A percentile compares a stretch with the other conserved stretches of the same genome.
Evolutionary conservation across 2,797 vertebrate species (phyloP).

Genomic region (Acanthurus lineatus): DNA sequence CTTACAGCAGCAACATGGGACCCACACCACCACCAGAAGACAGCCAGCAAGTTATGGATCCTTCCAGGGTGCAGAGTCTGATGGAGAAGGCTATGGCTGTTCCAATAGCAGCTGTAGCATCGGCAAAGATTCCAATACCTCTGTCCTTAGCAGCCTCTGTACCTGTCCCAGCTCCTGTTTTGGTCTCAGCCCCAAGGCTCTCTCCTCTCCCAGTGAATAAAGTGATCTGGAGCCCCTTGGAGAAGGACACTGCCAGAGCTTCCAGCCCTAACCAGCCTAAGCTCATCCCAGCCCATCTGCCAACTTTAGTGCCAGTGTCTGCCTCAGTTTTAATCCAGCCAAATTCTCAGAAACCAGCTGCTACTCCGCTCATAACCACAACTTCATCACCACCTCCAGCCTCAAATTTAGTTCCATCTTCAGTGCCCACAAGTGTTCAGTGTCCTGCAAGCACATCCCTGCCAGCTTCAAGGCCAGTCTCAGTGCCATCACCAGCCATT

Average conservation of each 20-base stretch:
- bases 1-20: conserved; percentile 42
- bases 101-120: conserved; percentile 47
- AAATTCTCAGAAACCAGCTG: conserved; percentile 44
- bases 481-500: conserved; percentile 26
- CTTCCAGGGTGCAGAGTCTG: conserved; percentile 69
- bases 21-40: conserved; percentile 73
- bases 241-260: conserved; percentile 49
- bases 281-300: conserved; percentile 48
- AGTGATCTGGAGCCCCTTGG: conserved; percentile 67
- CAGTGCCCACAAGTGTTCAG: not conserved
- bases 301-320: conserved; percentile 54
- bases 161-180: conserved; percentile 36
- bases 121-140: conserved; percentile 24
- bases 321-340: conserved; percentile 46
- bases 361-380: conserved; percentile 16
- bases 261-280: conserved; percentile 53
- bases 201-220: conserved; percentile 56
- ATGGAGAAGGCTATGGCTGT: conserved; percentile 80
- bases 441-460: not conserved
- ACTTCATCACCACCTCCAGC: conserved; percentile 17
- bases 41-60: conserved; percentile 70
- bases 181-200: conserved; percentile 33
- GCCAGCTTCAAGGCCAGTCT: conserved; percentile 11
- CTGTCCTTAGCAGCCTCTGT: conserved; percentile 29
- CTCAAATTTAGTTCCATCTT: conserved; percentile 10